Evolutionary conservation across 2,888 invertebrate genomes (phyloP), one percentile per base, ranked within the genome.

Genomic region (Rapana venosa): DNA sequence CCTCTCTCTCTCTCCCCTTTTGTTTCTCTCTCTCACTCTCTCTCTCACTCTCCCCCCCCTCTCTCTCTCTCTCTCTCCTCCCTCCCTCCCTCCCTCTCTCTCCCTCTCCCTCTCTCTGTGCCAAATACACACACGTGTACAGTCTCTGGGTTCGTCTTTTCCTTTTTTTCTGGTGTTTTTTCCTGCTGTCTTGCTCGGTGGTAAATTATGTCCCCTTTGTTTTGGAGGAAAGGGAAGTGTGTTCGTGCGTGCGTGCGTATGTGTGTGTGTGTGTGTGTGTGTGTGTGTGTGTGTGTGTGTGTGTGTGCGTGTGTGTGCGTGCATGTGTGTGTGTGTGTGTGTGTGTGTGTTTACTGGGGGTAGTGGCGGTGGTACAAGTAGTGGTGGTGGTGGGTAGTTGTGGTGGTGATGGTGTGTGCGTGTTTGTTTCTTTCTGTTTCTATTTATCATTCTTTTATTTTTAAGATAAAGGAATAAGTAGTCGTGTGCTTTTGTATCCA

Each of bases 31-130:
- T 70, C 70, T 74, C 74, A n/a, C 74, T 74, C 74, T 74, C 74
- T 74, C 74, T 74, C 74, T 74, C 74, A n/a, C 74, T 74, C 74
- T 74, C 74, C 74, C n/a, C 74, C n/a, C 74, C n/a, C 74, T 74
- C 74, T 74, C 74, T 74, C 74, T 74, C 74, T 74, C 74, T 74
- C 74, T 74, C 74, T 74, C 74, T 74, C 74, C n/a, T 74, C 74
- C n/a, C 74, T 74, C 74, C n/a, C 30, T 74, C 74, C n/a, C 74
- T 74, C 74, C n/a, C 74, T 74, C 47, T 47, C 47, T 47, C 47
- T 47, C 47, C 8, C 47, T 47, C 47, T 47, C 47, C 8, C 47
- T 47, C 47, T 47, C 47, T 47, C 47, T 47, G 4, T 47, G 4
- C 8, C 47, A 5, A 47, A 47, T 8, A 47, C 2, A 47, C 47